Percentiles rank a stretch among this genome's conserved stretches.
phyloP scores from a whole-genome alignment of 2,113 vertebrate species.

The Orthonyx spaldingii region DNA sequence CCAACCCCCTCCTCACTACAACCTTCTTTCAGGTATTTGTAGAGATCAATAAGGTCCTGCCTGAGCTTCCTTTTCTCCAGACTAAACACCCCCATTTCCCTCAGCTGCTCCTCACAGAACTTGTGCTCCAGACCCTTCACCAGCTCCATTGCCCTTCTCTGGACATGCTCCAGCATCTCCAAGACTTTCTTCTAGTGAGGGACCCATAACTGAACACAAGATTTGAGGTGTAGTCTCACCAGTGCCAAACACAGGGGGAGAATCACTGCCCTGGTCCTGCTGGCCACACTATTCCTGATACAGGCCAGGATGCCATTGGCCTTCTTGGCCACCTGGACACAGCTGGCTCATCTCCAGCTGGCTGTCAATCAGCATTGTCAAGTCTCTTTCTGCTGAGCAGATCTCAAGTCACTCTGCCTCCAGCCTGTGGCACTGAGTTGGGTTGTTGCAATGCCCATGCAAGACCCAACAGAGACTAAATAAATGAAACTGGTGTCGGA shows the following conservation, averaged over 20 bases:
- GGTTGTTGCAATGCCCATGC: no score
- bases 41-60: no score
- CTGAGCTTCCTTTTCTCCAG: neutral
- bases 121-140: neutral
- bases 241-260: rapidly evolving
- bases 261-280: neutral
- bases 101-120: neutral
- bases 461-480: neutral
- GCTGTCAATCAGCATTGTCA: neutral
- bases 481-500: neutral
- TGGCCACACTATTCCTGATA: rapidly evolving
- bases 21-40: neutral
- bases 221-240: neutral
- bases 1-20: neutral
- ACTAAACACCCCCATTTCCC: neutral
- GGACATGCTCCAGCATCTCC: neutral
- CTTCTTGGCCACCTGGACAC: neutral
- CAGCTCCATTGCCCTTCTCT: neutral
- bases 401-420: neutral
- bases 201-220: neutral
- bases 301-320: neutral
- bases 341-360: neutral
- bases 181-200: neutral
- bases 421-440: neutral
- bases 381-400: neutral